Base-by-base conservation (phyloP, 2,888 invertebrate genomes). In the Noctua pronuba region DNA sequence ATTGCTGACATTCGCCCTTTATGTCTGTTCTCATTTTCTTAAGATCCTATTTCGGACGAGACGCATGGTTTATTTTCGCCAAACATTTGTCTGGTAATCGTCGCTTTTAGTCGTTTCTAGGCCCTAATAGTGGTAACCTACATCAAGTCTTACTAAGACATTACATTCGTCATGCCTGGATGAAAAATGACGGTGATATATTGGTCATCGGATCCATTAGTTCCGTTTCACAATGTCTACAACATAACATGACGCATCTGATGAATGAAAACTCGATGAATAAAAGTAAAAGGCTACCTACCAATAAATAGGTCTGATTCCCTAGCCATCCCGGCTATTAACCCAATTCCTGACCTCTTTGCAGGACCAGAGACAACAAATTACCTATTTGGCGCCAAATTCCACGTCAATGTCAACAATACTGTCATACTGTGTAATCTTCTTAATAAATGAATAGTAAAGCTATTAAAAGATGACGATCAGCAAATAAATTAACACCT, bases 401-500 rank as follows among this genome's bases (percentile, higher is more conserved):
- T 65, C 24, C 44, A 73, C 77, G 64, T 79, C 82, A 75, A 82
- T 1, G 46, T 72, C n/a, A 82, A 73, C 16, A 70, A 60, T 21
- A 31, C 6, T 35, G 41, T 41, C 41, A 41, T 41, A 41, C 41
- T 41, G 10, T 7, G 35, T 5, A 75, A 44, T 21, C 31, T 21
- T 62, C 60, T 41, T 5, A 49, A 49, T 64, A 64, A 62, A 81
- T 68, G 62, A 67, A 84, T 70, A 7, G 64, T 49, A 64, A 73
- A 75, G 8, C 60, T 66, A 73, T 18, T 65, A 81, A 41, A 70
- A 86, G 58, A 74, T 82, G 77, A 82, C 83, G 82, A 83, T 86
- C 84, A 75, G 55, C 73, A 80, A 82, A 77, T 84, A 88, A 83
- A 87, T 89, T 89, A 89, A 58, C 90, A 90, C 88, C 88, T 89